A percentile compares a stretch with the other conserved stretches of the same genome.
These are phyloP conservation scores for Manacus vitellinus DNA, from an alignment of 2,113 vertebrate species.

Conservation along the genomic window DNA sequence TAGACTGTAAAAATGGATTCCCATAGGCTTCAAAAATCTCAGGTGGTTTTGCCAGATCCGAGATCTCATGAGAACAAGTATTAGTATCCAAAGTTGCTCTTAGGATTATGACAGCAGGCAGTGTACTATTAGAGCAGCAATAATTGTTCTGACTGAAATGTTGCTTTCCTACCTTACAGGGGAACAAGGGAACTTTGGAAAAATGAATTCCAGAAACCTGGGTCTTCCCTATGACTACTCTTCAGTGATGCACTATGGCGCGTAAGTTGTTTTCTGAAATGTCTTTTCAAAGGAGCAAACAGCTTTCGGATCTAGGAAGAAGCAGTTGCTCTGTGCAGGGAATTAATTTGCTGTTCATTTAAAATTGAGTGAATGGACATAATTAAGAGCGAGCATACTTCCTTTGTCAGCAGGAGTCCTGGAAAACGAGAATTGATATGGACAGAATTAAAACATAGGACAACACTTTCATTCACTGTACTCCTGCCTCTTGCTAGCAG, in stretches of 20 bases:
- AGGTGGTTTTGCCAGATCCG: background rate
- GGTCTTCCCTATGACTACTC: conserved; percentile 70
- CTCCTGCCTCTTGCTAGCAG: background rate
- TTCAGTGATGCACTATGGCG: conserved; percentile 74
- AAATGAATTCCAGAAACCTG: conserved; percentile 65
- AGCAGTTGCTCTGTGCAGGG: background rate
- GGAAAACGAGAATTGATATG: background rate
- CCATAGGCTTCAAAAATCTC: background rate
- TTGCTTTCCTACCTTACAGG: conserved; percentile 29
- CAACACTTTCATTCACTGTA: background rate
- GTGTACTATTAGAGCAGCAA: background rate
- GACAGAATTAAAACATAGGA: background rate
- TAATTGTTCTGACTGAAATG: background rate
- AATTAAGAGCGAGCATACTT: background rate
- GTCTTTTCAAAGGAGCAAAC: background rate
- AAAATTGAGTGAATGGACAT: background rate
- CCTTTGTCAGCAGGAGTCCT: background rate
- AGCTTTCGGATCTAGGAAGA: background rate
- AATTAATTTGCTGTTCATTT: background rate
- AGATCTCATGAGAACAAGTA: background rate
- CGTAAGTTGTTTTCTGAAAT: conserved; percentile 34
- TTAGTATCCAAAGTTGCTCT: background rate
- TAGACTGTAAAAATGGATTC: background rate
- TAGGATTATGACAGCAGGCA: background rate
- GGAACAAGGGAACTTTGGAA: conserved; percentile 63